Evolutionary conservation across 2,888 invertebrate species (phyloP).

Genomic region (Drosophila crucigera): DNA sequence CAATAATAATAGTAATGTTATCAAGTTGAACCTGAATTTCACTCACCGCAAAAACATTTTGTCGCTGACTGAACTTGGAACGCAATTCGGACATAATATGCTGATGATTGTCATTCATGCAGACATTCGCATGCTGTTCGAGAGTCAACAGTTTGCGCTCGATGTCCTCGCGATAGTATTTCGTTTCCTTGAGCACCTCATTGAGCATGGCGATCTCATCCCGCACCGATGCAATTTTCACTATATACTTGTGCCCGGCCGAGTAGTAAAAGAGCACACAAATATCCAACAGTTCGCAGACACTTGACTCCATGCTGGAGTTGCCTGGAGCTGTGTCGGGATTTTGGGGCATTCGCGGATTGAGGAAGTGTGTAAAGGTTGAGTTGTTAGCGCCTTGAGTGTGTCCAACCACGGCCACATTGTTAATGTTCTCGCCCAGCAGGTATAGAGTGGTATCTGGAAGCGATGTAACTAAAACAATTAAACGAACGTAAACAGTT

Average conservation of each 20-base stretch:
- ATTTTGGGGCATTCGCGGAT: slow-evolving; percentile 59
- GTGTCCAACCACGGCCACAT: slow-evolving; percentile 79
- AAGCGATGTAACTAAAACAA: slow-evolving; percentile 6
- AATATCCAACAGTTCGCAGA: slow-evolving; percentile 84
- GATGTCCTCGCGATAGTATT: slow-evolving; percentile 83
- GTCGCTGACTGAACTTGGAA: slow-evolving; percentile 82
- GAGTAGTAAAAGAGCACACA: slow-evolving; percentile 84
- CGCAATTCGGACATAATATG: slow-evolving; percentile 82
- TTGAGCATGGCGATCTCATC: slow-evolving; percentile 85
- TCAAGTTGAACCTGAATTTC: not conserved
- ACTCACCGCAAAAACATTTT: slow-evolving; percentile 84
- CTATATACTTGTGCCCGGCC: slow-evolving; percentile 85
- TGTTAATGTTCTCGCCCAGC: slow-evolving; percentile 81
- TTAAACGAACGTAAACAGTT: not conserved
- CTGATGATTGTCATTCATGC: slow-evolving; percentile 80
- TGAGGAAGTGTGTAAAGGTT: slow-evolving; percentile 77
- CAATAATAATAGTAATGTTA: not conserved
- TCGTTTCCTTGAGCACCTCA: slow-evolving; percentile 84
- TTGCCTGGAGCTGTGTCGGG: slow-evolving; percentile 75
- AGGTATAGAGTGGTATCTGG: slow-evolving; percentile 82
- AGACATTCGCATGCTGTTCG: slow-evolving; percentile 78
- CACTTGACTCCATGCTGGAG: slow-evolving; percentile 67
- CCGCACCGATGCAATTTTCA: slow-evolving; percentile 84
- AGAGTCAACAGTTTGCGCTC: slow-evolving; percentile 78
- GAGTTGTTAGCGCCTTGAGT: slow-evolving; percentile 69